Percentiles rank a stretch among this genome's conserved stretches.
These are phyloP conservation scores for Drymonia ruficornis DNA, from an alignment of 2,888 invertebrate species.

Conservation along the genomic window DNA sequence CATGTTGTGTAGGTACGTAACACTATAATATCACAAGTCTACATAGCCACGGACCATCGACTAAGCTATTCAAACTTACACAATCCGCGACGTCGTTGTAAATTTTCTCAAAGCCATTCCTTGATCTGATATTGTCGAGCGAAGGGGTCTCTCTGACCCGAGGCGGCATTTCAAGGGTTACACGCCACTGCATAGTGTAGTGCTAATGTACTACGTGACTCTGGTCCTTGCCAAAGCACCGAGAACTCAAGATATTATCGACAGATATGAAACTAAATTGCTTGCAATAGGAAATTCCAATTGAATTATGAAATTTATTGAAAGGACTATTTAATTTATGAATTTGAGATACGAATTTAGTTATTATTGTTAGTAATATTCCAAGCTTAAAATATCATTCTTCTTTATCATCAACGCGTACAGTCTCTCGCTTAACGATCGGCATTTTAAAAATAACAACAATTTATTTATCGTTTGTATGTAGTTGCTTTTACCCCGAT, in stretches of 20 bases:
- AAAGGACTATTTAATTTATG: conserved; percentile 4
- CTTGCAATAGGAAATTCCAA: conserved; percentile 37
- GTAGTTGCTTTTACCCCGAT: too few species aligned
- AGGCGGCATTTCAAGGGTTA: conserved; percentile 51
- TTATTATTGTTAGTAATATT: too few species aligned
- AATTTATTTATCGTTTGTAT: too few species aligned
- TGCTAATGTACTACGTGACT: conserved; percentile 69
- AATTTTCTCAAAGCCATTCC: conserved; percentile 53
- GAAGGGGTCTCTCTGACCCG: conserved; percentile 58
- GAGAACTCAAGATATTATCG: conserved; percentile 38
- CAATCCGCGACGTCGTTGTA: conserved; percentile 44
- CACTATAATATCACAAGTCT: not conserved
- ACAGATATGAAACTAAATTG: conserved; percentile 42
- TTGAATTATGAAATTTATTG: conserved; percentile 39
- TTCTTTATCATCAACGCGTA: too few species aligned
- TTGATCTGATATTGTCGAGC: conserved; percentile 57
- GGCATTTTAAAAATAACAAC: too few species aligned
- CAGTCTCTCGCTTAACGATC: too few species aligned
- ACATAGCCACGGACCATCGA: not conserved
- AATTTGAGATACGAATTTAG: not conserved
- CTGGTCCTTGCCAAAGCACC: conserved; percentile 38
- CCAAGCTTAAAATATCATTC: too few species aligned
- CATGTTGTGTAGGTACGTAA: too few species aligned
- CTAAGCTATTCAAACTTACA: conserved; percentile 36
- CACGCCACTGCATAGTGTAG: conserved; percentile 52